These are phyloP conservation scores for Uropetala carovei DNA, from an alignment of 2,888 invertebrate genomes.

Conservation along the genomic window DNA sequence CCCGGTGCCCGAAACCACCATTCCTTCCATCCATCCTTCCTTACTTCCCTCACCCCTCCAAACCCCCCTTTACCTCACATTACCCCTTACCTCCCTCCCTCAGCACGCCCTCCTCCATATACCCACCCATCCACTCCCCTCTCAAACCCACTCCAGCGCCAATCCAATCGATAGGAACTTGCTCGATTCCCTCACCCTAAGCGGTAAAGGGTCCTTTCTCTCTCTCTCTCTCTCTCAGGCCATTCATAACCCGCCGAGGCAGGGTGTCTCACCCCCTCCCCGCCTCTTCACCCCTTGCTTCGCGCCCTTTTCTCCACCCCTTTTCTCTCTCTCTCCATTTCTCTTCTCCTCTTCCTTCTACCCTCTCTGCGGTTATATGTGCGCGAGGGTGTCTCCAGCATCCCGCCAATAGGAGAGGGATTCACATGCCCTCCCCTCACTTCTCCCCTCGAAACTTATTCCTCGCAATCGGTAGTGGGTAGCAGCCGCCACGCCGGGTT, in stretches of 20 bases:
- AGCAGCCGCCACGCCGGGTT: too few species aligned
- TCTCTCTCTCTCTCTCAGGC: too few species aligned
- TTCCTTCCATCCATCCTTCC: background rate
- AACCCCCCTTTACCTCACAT: background rate
- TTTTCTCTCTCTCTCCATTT: background rate
- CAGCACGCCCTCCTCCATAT: background rate
- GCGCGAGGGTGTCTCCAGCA: too few species aligned
- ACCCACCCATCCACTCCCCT: constrained; percentile 37
- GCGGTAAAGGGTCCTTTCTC: too few species aligned
- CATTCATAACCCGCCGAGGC: too few species aligned
- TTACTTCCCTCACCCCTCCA: background rate
- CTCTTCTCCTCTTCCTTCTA: too few species aligned
- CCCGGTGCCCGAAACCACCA: background rate
- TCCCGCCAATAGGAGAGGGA: too few species aligned
- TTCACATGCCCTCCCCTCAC: too few species aligned
- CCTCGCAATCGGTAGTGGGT: too few species aligned
- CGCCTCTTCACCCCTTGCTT: background rate
- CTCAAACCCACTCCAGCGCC: constrained; percentile 29
- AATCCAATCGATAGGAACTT: constrained; percentile 22
- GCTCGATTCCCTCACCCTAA: constrained; percentile 16
- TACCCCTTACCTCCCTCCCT: background rate
- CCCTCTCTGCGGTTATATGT: too few species aligned
- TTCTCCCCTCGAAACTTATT: too few species aligned
- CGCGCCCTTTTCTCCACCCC: background rate
- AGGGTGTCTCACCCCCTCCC: too few species aligned